Base-by-base conservation (phyloP, 2,113 vertebrate species). In the Eulacestoma nigropectus region DNA sequence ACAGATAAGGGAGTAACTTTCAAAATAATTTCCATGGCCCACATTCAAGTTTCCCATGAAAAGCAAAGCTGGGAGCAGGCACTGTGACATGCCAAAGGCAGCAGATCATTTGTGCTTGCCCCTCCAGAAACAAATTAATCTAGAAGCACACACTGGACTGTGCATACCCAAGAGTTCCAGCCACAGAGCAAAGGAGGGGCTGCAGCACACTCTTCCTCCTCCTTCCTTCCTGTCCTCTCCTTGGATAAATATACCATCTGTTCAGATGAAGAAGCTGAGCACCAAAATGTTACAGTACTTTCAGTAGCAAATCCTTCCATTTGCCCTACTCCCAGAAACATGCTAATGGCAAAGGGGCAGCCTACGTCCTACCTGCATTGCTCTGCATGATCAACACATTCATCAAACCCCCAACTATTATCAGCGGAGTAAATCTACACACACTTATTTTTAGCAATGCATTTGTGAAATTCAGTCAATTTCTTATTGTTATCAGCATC, bases 1-100 rank as follows among this genome's bases (percentile, higher is more conserved):
- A 30, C 0, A 39, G 7, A 10, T 1, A 47, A 3, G 19, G 22
- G 19, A 75, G 37, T 1, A 6, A 63, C 52, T 72, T 79, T 33
- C 26, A 63, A 72, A 89, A 35, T 44, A 1, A 60, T 39, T 84
- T 62, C 55, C 26, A 41, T 0, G 1, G 14, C 27, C 11, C 44
- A 59, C 13, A 35, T 25, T 56, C 35, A 41, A 27, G 26, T 23
- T 35, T 25, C 26, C 20, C 16, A 52, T 8, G 11, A 73, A 87
- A 55, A 73, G 41, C 33, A 87, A 77, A 77, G 33, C 16, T n/a
- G 23, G 17, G 32, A 77, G 59, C 11, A 69, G 13, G 20, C 7
- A 77, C 15, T n/a, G 41, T 26, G 27, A 87, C 27, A 18, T 2
- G 10, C n/a, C 37, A 19, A 84, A 68, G 26, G 33, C 6, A 65